A percentile compares a stretch with the other conserved stretches of the same genome.
Evolutionary conservation across 2,797 vertebrate genomes (phyloP).

Genomic region (Eulemur coronatus): DNA sequence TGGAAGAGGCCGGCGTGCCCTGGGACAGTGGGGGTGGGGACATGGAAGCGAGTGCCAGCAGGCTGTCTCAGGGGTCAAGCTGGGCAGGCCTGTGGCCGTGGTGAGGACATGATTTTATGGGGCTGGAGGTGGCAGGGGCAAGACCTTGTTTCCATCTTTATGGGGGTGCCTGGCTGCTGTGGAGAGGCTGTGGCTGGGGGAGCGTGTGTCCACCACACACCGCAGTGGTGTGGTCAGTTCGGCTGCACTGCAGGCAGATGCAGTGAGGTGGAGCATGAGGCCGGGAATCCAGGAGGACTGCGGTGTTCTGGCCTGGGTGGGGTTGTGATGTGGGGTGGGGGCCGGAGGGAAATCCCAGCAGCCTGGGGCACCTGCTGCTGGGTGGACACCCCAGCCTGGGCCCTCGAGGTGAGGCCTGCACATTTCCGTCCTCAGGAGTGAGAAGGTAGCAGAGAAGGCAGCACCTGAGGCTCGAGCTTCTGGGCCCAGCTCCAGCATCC

Average conservation of each 20-base stretch:
- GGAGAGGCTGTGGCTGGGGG: background rate
- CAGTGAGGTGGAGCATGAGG: accelerated
- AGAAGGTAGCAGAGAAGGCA: background rate
- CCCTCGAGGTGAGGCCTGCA: background rate
- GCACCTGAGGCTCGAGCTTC: too few relatives aligned
- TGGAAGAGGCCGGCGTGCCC: background rate
- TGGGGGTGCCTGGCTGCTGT: background rate
- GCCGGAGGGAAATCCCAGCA: accelerated
- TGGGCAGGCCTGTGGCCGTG: background rate
- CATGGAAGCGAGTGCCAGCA: background rate
- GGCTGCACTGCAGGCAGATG: accelerated
- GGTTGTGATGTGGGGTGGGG: background rate
- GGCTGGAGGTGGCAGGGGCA: background rate
- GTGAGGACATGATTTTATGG: background rate
- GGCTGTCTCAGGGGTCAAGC: background rate
- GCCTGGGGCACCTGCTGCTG: background rate
- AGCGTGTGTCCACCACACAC: too few relatives aligned
- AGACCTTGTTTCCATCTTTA: background rate
- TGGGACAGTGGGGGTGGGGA: background rate
- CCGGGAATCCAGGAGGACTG: background rate
- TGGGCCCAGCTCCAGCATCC: background rate
- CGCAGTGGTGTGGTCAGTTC: background rate
- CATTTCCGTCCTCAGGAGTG: accelerated
- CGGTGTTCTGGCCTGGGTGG: background rate
- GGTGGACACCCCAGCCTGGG: accelerated